Evolutionary conservation across 2,113 vertebrate genomes (phyloP), one percentile per base, ranked within the genome.

Genomic region (Toxostoma redivivum): DNA sequence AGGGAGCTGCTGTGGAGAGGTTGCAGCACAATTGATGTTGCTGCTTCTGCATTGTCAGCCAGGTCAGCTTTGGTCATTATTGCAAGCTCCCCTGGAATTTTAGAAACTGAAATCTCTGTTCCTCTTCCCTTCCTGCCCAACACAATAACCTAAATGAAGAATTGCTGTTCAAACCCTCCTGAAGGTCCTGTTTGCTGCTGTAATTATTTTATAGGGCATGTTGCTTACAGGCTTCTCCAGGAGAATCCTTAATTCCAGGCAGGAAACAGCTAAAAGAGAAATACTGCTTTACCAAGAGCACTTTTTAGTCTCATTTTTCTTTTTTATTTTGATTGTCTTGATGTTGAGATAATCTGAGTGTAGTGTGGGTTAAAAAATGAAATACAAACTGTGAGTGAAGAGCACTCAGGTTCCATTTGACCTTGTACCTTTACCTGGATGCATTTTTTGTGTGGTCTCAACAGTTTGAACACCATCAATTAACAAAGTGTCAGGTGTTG

Each of bases 261-360:
- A 0, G 60, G 54, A 83, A 77, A 40, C 50, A 80, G 27, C 57
- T 12, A 4, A 47, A 62, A 81, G 51, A 69, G 33, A 82, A 86
- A 48, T 8, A 1, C 13, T 42, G 0, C 23, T 18, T 60, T 17
- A 53, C 15, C 21, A 2, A 15, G 51, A 61, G 18, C 24, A 3
- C 21, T 24, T 66, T 35, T 11, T 69, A 40, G 21, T 33, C 47
- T 15, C 11, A 3, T 37, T 80, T 70, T 30, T 51, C 14, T 17
- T 42, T 58, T 57, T n/a, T 8, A 24, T 80, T 86, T 72, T 15
- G 2, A 30, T 30, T 54, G 17, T 45, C 10, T 5, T 33, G 40
- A 3, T 10, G 9, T 24, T 73, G 51, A 57, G 33, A 16, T 53
- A 16, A 40, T 40, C 38, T 56, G 20, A 16, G 6, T 3, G 9